These are phyloP conservation scores for Eufriesea mexicana DNA, from an alignment of 1,140 invertebrate species.

Conservation along the genomic window DNA sequence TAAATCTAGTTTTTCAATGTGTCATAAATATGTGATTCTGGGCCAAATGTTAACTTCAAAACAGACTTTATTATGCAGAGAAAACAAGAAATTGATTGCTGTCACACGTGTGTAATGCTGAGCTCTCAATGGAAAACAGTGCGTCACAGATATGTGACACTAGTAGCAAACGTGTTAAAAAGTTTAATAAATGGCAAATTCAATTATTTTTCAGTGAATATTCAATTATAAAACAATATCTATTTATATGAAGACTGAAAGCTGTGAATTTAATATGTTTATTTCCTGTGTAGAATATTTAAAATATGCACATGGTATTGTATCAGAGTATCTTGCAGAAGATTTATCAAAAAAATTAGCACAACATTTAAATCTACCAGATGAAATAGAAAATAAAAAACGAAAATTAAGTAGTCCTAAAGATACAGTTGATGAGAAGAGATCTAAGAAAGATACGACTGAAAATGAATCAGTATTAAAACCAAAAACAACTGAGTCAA, in stretches of 20 bases:
- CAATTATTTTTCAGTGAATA: background rate
- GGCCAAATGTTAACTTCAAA: too few relatives aligned
- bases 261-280: slow-evolving; percentile 17
- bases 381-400: slow-evolving; percentile 84
- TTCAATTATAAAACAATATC: background rate
- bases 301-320: slow-evolving; percentile 87
- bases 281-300: slow-evolving; percentile 83
- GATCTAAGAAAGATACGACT: slow-evolving; percentile 70
- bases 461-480: slow-evolving; percentile 68
- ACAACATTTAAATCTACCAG: slow-evolving; percentile 85
- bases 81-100: too few relatives aligned
- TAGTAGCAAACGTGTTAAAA: too few relatives aligned
- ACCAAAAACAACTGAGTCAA: slow-evolving; percentile 73
- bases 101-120: too few relatives aligned
- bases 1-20: too few relatives aligned
- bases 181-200: background rate
- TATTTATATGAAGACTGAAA: background rate
- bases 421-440: slow-evolving; percentile 74
- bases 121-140: too few relatives aligned
- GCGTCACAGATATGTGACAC: too few relatives aligned
- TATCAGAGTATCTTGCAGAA: slow-evolving; percentile 87
- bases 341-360: slow-evolving; percentile 85
- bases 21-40: too few relatives aligned
- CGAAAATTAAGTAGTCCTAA: slow-evolving; percentile 81
- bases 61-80: too few relatives aligned